Base-by-base conservation (phyloP, 2,888 invertebrate genomes). In the Ptilodon capucinus region DNA sequence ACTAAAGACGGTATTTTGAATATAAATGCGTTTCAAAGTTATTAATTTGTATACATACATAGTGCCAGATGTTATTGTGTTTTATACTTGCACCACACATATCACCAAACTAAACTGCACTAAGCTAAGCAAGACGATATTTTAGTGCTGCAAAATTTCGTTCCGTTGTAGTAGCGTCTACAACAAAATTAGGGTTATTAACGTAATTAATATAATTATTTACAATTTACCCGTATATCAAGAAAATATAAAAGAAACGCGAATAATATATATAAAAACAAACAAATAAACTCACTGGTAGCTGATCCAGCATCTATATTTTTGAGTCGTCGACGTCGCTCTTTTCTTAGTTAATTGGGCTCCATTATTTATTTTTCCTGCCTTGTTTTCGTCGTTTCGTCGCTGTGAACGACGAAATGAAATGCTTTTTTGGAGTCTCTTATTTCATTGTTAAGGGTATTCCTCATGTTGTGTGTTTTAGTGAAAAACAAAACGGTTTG, bases 291-390 rank as follows among this genome's bases (percentile, higher is more conserved):
- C 11, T 36, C 3, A 36, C n/a, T 36, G 17, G 3, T 18, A 48
- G 13, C 55, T 44, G 40, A 60, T 65, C 64, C 42, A 57, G 39
- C 43, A 14, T 42, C 19, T 21, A 53, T 14, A 40, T 44, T 35
- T 23, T 38, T 49, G 44, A 48, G 47, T 58, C 62, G 36, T 47
- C 48, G 61, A 54, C 56, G 57, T 54, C 48, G 57, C 64, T 74
- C 72, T 70, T 76, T 73, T 68, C 74, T 71, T 73, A 74, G 71
- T 76, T 83, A 80, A 83, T 84, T 83, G 76, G 77, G 64, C 68
- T 74, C 68, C 73, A 78, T 82, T 82, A 81, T 81, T 81, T 81
- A 79, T 79, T 76, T 74, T 76, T 67, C 68, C 51, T 61, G 62
- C 57, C 67, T 74, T 75, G 68, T 77, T 79, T 76, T 76, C 74